A percentile compares a stretch with the other conserved stretches of the same genome.
phyloP scores from a whole-genome alignment of 2,797 vertebrate genomes.

The Selene dorsalis region DNA sequence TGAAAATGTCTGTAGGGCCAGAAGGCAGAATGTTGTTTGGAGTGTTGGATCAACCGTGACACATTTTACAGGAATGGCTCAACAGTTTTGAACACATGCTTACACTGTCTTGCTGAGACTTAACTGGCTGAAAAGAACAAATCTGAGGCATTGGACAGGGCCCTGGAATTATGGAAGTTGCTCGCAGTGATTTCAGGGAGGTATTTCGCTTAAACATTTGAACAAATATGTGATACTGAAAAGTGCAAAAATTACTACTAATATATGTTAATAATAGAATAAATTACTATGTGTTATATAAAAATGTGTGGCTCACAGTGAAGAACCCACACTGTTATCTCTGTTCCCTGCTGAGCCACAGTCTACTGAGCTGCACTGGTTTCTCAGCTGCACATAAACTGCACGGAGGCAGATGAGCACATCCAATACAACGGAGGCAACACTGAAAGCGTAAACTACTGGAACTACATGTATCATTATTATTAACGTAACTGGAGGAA shows the following conservation, averaged over 20 bases:
- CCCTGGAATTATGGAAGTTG: neutral
- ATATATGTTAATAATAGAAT: neutral
- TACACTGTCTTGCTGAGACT: neutral
- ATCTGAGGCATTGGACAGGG: neutral
- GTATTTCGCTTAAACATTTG: neutral
- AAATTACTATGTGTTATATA: neutral
- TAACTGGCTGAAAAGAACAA: neutral
- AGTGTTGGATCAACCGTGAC: neutral
- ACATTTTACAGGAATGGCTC: neutral
- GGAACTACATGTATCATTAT: too few relatives aligned
- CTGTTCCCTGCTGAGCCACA: neutral
- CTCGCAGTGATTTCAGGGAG: neutral
- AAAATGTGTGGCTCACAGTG: neutral
- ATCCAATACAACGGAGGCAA: too few relatives aligned
- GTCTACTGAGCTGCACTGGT: too few relatives aligned
- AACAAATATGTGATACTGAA: neutral
- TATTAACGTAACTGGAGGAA: too few relatives aligned
- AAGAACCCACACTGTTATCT: neutral
- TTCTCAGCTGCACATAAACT: too few relatives aligned
- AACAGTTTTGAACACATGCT: neutral
- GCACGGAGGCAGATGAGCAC: too few relatives aligned
- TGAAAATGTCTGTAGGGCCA: constrained; percentile 30
- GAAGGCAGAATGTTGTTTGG: neutral
- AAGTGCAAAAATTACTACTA: neutral
- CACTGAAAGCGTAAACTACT: too few relatives aligned